phyloP scores from a whole-genome alignment of 2,888 invertebrate genomes.

The Phengaris arion region DNA sequence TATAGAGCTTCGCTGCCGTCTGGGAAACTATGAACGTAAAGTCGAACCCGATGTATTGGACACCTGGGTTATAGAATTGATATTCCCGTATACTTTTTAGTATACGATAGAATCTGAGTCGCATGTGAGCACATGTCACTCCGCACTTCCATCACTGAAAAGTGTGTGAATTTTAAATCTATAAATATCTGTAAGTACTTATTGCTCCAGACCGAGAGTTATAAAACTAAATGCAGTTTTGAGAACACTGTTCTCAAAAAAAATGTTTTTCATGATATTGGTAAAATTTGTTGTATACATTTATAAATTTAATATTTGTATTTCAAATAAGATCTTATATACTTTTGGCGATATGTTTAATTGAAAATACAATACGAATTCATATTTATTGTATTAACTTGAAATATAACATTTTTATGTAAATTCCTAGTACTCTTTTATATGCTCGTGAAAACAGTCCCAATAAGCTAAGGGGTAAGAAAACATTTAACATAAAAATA shows the following conservation, averaged over 20 bases:
- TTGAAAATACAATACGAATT: background rate
- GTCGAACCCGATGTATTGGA: constrained; percentile 2
- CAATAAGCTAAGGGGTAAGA: background rate
- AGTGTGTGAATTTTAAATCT: constrained; percentile 10
- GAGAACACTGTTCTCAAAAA: background rate
- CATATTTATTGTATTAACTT: background rate
- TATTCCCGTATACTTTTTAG: background rate
- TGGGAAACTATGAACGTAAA: constrained; percentile 25
- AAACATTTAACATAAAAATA: background rate
- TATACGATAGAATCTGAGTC: constrained; percentile 5
- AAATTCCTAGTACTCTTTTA: constrained; percentile 4
- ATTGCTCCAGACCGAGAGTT: constrained; percentile 22
- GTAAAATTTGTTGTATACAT: constrained; percentile 15
- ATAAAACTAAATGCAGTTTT: background rate
- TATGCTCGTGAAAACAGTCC: background rate
- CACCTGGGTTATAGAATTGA: background rate
- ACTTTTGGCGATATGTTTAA: background rate
- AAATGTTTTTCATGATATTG: background rate
- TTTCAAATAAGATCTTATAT: background rate
- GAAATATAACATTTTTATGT: background rate
- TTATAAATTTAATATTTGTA: constrained; percentile 4
- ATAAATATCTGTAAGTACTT: constrained; percentile 23
- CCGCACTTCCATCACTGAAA: constrained; percentile 7
- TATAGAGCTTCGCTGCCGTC: constrained; percentile 13
- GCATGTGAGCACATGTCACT: constrained; percentile 1